These are phyloP conservation scores for Phrynocephalus forsythii DNA, from an alignment of 2,797 vertebrate genomes.

Conservation along the genomic window DNA sequence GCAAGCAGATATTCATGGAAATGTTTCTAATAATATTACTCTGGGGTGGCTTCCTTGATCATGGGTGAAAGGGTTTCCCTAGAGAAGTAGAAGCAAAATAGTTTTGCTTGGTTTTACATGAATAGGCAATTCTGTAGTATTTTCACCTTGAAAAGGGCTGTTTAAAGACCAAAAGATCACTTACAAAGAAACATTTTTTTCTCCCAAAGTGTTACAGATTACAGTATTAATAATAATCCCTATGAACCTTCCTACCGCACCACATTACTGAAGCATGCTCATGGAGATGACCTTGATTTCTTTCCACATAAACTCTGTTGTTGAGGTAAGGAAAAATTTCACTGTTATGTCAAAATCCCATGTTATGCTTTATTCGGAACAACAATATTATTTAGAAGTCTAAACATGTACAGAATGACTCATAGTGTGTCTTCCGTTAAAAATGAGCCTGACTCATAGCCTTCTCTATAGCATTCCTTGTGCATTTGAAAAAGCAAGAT, in stretches of 20 bases:
- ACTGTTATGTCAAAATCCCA: conserved; percentile 16
- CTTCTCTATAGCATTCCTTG: neutral
- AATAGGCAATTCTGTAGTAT: neutral
- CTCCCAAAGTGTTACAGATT: neutral
- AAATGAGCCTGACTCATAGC: conserved; percentile 37
- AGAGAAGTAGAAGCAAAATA: neutral
- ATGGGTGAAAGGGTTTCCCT: neutral
- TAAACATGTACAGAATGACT: conserved; percentile 38
- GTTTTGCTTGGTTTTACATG: neutral
- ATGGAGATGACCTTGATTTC: conserved; percentile 9
- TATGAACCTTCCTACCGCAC: neutral
- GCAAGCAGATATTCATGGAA: too few relatives aligned
- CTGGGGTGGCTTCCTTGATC: neutral
- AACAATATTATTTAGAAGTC: conserved; percentile 29
- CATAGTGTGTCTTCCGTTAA: conserved; percentile 13
- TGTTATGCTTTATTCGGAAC: conserved; percentile 36
- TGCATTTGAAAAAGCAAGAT: conserved; percentile 19
- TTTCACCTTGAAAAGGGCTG: neutral
- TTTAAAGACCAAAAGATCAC: neutral
- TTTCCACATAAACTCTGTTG: neutral
- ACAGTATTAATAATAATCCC: neutral
- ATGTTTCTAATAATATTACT: too few relatives aligned
- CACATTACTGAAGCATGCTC: neutral
- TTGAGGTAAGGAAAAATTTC: conserved; percentile 4
- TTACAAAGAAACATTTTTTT: neutral